Evolutionary conservation across 2,888 invertebrate species (phyloP).

Genomic region (Liposcelis brunnea): DNA sequence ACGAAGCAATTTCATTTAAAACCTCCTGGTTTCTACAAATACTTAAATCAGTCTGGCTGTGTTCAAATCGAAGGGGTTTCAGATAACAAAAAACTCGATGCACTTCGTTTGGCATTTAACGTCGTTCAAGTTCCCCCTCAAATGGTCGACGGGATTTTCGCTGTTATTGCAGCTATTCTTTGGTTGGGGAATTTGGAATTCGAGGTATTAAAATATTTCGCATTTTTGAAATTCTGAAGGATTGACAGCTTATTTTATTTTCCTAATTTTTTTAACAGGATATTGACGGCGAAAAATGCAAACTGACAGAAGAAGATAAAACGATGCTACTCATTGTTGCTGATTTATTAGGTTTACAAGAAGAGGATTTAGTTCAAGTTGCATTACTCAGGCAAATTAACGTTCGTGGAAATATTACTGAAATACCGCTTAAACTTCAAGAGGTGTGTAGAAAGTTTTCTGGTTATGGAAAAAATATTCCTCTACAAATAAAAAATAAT

Average conservation of each 20-base stretch:
- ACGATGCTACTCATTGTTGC: conserved; percentile 57
- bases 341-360: conserved; percentile 53
- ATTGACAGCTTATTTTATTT: too few species aligned
- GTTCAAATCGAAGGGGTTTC: conserved; percentile 43
- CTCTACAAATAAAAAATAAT: conserved; percentile 8
- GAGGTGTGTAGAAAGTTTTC: conserved; percentile 41
- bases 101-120: conserved; percentile 72
- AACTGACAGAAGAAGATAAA: conserved; percentile 50
- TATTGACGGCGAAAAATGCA: conserved; percentile 71
- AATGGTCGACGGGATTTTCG: conserved; percentile 78
- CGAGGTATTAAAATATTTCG: too few species aligned
- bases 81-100: conserved; percentile 59
- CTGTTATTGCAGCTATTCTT: conserved; percentile 70
- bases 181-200: conserved; percentile 83
- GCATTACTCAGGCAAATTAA: conserved; percentile 68
- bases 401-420: conserved; percentile 81
- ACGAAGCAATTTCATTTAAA: conserved; percentile 54
- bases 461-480: not conserved
- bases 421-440: conserved; percentile 72
- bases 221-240: too few species aligned
- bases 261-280: conserved; percentile 33
- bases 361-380: conserved; percentile 58
- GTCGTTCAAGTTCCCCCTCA: conserved; percentile 71
- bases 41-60: conserved; percentile 65
- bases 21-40: conserved; percentile 60